Base-by-base conservation (phyloP, 2,113 vertebrate species). In the Ginglymostoma cirratum region DNA sequence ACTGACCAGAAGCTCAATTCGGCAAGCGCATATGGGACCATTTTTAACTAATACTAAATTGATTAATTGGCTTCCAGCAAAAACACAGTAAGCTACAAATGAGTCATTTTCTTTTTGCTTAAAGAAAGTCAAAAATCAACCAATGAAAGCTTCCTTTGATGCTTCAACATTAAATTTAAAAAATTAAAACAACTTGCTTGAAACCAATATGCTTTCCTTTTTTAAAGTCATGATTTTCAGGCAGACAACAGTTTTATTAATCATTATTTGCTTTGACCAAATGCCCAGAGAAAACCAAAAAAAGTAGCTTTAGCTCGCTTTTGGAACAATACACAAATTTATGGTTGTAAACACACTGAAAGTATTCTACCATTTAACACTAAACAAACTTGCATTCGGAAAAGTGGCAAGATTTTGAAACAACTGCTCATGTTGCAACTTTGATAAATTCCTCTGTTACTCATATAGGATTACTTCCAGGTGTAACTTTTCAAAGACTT, bases 391-490 rank as follows among this genome's bases (percentile, higher is more conserved):
- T 96, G 96, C 96, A 96, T 72, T 96, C 96, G 96, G 70, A 96
- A 96, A 96, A 97, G 96, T 96, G 95, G 61, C 96, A 69, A 97
- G 96, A 97, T 97, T 61, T 97, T 97, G 97, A 96, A 96, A 96
- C 96, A 65, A 97, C 87, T 97, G 96, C 96, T 96, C 96, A n/a
- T 96, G 94, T 96, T 96, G 96, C 97, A 97, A 96, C 96, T 96
- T 97, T 96, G 97, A 97, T 97, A 96, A 97, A 96, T 96, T 87
- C 93, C 96, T 96, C 96, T 96, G 96, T 15, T 96, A 80, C 95
- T 76, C 95, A 96, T 55, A 55, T n/a, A 96, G 76, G 96, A 97
- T 97, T 97, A 96, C 96, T 97, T 97, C 96, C 97, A 97, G 96
- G 97, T 97, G 97, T 96, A 17, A 94, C 66, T 72, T 76, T 72